phyloP scores from a whole-genome alignment of 2,113 vertebrate genomes.

The Addax nasomaculatus region DNA sequence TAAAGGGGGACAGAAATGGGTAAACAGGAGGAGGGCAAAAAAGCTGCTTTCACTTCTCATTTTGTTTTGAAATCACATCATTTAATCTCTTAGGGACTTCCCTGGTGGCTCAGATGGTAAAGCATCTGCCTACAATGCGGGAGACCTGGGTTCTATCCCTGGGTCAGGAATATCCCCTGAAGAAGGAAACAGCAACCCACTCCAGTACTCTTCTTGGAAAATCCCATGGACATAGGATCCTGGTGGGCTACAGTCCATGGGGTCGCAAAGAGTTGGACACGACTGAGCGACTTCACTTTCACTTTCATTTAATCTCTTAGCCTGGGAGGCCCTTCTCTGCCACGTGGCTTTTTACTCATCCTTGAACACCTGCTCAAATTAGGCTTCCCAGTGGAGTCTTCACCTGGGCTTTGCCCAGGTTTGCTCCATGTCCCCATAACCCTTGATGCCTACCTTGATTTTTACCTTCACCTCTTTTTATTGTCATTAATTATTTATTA shows the following conservation, averaged over 20 bases:
- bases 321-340: not conserved
- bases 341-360: not conserved
- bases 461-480: not conserved
- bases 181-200: not conserved
- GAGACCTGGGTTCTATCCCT: not conserved
- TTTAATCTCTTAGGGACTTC: not conserved
- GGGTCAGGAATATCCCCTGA: not conserved
- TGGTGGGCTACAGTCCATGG: not conserved
- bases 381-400: not conserved
- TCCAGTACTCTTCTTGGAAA: not conserved
- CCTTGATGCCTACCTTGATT: not conserved
- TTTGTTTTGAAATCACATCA: not conserved
- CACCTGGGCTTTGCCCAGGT: not conserved
- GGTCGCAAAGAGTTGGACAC: rapidly evolving
- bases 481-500: not conserved
- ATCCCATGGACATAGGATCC: not conserved
- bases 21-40: not conserved
- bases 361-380: not conserved
- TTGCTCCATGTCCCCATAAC: not conserved
- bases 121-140: not conserved
- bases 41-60: not conserved
- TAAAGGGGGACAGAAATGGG: not conserved
- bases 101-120: not conserved
- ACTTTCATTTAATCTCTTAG: too few species aligned
- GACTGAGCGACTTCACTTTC: too few species aligned